Evolutionary conservation across 1,140 invertebrate species (phyloP).

Genomic region (Pectinophora gossypiella): DNA sequence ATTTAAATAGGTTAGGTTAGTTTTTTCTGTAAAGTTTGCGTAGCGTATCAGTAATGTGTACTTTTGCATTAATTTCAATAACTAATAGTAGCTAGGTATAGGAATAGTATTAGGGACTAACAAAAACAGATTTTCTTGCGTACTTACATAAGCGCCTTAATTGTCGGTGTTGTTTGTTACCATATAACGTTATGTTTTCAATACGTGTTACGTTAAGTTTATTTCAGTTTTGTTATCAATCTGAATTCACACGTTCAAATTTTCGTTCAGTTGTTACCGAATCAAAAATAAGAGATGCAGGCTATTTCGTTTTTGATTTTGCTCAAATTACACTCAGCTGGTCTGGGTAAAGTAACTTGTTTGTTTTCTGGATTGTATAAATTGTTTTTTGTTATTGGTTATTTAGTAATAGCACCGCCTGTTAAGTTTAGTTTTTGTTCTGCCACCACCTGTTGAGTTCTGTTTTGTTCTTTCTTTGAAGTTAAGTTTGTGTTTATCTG

Average conservation of each 20-base stretch:
- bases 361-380: too few relatives aligned
- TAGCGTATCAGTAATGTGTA: neutral
- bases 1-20: slow-evolving; percentile 21
- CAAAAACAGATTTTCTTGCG: neutral
- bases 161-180: slow-evolving; percentile 58
- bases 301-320: too few relatives aligned
- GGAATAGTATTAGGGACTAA: neutral
- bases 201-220: neutral
- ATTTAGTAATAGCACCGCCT: too few relatives aligned
- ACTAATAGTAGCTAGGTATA: neutral
- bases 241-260: neutral
- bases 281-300: too few relatives aligned
- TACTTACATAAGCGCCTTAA: slow-evolving; percentile 59
- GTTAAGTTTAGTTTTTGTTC: too few relatives aligned
- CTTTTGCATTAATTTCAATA: too few relatives aligned
- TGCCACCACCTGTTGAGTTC: too few relatives aligned
- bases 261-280: neutral
- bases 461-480: too few relatives aligned
- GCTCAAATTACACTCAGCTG: too few relatives aligned
- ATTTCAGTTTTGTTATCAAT: neutral
- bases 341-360: too few relatives aligned
- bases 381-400: too few relatives aligned
- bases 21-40: slow-evolving; percentile 14
- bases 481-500: too few relatives aligned
- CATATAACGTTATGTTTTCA: slow-evolving; percentile 1